Evolutionary conservation across 2,888 invertebrate genomes (phyloP).

Genomic region (Dolomedes plantarius): DNA sequence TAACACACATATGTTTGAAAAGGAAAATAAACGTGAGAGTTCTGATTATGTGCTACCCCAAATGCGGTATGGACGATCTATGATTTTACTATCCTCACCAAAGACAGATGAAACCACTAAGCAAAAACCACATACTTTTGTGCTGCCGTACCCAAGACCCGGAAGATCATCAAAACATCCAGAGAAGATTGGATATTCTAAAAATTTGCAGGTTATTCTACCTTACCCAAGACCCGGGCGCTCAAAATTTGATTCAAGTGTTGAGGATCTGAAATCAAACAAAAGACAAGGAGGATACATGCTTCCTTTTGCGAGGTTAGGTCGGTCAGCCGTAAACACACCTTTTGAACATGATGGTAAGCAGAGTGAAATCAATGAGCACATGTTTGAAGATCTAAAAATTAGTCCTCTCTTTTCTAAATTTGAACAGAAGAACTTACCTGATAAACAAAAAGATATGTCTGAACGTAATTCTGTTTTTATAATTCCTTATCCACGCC

Average conservation of each 20-base stretch:
- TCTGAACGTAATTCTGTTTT: not conserved
- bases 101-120: not conserved
- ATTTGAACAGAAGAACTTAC: too few relatives aligned
- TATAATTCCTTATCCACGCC: slow-evolving; percentile 13
- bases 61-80: slow-evolving; percentile 37
- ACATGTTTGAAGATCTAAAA: not conserved
- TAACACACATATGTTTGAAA: not conserved
- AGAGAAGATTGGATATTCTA: not conserved
- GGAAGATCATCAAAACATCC: slow-evolving; percentile 30
- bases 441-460: not conserved
- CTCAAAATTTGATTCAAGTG: not conserved
- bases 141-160: slow-evolving; percentile 45
- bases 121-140: slow-evolving; percentile 3
- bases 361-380: not conserved
- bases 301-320: slow-evolving; percentile 1
- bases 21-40: not conserved
- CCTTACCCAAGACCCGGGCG: slow-evolving; percentile 51
- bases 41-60: slow-evolving; percentile 9
- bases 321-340: not conserved
- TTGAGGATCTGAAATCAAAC: not conserved
- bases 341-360: not conserved
- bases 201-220: slow-evolving; percentile 5
- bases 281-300: not conserved
- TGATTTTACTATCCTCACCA: not conserved
- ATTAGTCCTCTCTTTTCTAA: not conserved